phyloP scores from a whole-genome alignment of 2,797 vertebrate genomes.

The Sebastolobus altivelis region DNA sequence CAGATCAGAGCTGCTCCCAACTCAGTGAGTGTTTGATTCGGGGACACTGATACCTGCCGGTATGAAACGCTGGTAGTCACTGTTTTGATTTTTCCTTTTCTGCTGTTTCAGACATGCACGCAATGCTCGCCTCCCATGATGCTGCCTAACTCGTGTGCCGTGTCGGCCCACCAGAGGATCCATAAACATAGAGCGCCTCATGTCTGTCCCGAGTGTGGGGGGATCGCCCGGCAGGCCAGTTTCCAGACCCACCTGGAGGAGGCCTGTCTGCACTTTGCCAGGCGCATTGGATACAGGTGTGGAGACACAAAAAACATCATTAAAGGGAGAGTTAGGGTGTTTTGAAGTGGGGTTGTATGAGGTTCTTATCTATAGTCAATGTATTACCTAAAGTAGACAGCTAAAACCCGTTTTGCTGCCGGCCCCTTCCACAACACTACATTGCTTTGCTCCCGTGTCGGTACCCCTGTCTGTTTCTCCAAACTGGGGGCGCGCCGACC shows the following conservation, averaged over 20 bases:
- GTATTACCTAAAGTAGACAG: too few relatives aligned
- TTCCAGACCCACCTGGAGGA: conserved; percentile 93
- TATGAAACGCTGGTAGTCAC: neutral
- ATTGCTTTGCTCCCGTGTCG: too few relatives aligned
- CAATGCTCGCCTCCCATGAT: conserved; percentile 94
- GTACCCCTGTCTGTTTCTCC: too few relatives aligned
- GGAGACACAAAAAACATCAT: neutral
- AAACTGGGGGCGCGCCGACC: too few relatives aligned
- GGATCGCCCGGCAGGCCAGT: conserved; percentile 88
- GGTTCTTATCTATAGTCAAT: too few relatives aligned
- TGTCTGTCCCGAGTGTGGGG: conserved; percentile 95
- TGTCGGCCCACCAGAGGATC: conserved; percentile 92
- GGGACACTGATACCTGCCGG: neutral
- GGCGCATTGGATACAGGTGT: conserved; percentile 96
- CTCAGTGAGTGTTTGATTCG: conserved; percentile 76
- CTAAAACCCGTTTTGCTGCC: too few relatives aligned
- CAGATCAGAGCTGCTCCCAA: conserved; percentile 85
- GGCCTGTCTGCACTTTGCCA: conserved; percentile 93
- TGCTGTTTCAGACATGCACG: conserved; percentile 86
- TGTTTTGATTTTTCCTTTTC: neutral
- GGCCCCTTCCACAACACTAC: too few relatives aligned
- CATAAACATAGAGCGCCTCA: conserved; percentile 93
- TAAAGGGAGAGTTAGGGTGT: fast-evolving
- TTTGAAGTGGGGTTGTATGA: too few relatives aligned
- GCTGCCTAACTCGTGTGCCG: conserved; percentile 93